Evolutionary conservation across 2,113 vertebrate genomes (phyloP).

Genomic region (Vulpes ferrilata): DNA sequence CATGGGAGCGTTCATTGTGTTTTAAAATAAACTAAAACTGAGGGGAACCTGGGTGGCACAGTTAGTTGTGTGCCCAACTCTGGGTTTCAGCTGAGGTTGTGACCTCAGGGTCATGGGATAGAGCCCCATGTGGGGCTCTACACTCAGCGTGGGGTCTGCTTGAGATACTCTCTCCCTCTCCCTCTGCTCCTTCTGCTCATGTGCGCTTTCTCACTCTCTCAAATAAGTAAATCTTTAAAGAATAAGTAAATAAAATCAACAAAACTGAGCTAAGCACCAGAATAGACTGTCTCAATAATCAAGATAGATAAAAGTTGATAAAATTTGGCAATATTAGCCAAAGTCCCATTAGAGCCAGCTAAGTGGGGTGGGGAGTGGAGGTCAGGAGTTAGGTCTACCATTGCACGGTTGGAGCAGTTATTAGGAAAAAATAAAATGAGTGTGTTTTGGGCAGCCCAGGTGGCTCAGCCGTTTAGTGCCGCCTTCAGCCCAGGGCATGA

Average conservation of each 20-base stretch:
- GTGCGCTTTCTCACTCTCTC: not conserved
- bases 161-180: not conserved
- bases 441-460: not conserved
- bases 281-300: not conserved
- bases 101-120: not conserved
- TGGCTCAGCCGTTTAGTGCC: too few species aligned
- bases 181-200: not conserved
- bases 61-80: not conserved
- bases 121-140: not conserved
- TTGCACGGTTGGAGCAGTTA: not conserved
- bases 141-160: not conserved
- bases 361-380: not conserved
- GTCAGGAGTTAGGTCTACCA: not conserved
- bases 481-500: too few species aligned
- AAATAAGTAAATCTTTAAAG: too few species aligned
- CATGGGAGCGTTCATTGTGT: not conserved
- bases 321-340: not conserved
- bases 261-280: not conserved
- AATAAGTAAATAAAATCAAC: not conserved
- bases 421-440: not conserved
- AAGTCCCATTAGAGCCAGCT: not conserved
- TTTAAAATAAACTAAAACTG: not conserved
- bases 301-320: not conserved
- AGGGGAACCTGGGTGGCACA: not conserved
- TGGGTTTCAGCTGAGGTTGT: not conserved